Percentiles rank a stretch among this genome's conserved stretches.
These are phyloP conservation scores for Macrostomum lignano DNA, from an alignment of 1,140 invertebrate species.

Conservation along the genomic window DNA sequence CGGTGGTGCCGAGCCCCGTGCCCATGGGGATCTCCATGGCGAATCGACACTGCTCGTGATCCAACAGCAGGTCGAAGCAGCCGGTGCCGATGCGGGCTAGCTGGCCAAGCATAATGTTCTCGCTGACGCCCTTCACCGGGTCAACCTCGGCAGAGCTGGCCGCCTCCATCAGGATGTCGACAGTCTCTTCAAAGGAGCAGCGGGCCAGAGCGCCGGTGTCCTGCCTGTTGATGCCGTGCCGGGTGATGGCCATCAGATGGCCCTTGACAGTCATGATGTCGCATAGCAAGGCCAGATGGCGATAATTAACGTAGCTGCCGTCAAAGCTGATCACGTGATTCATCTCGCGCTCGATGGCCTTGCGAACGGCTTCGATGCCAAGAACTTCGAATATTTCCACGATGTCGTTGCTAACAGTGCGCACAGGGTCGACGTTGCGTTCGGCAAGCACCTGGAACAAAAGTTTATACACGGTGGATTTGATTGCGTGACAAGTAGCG, in stretches of 20 bases:
- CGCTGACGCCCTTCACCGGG: conserved; percentile 90
- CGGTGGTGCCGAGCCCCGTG: no score
- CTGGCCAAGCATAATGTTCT: conserved; percentile 96
- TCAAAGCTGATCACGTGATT: conserved; percentile 96
- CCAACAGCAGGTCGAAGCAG: conserved; percentile 76
- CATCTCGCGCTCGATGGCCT: conserved; percentile 98
- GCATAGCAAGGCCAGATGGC: conserved; percentile 87
- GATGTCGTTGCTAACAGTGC: conserved; percentile 95
- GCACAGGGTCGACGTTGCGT: conserved; percentile 71
- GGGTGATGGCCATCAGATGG: conserved; percentile 97
- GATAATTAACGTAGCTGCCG: conserved; percentile 96
- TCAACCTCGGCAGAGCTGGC: conserved; percentile 85
- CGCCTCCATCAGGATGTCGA: conserved; percentile 85
- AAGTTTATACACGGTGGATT: no score
- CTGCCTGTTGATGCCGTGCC: conserved; percentile 97
- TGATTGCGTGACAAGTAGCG: no score
- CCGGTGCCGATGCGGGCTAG: conserved; percentile 86
- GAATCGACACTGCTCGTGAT: conserved; percentile 62
- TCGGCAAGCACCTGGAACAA: conserved; percentile 84
- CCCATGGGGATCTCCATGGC: conserved; percentile 3
- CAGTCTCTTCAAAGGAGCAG: conserved; percentile 35
- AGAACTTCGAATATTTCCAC: conserved; percentile 84
- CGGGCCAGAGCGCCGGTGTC: conserved; percentile 97
- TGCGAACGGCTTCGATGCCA: conserved; percentile 93
- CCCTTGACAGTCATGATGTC: conserved; percentile 99